These are phyloP conservation scores for Pristionchus fissidentatus DNA, from an alignment of 2,888 invertebrate species.

Conservation along the genomic window DNA sequence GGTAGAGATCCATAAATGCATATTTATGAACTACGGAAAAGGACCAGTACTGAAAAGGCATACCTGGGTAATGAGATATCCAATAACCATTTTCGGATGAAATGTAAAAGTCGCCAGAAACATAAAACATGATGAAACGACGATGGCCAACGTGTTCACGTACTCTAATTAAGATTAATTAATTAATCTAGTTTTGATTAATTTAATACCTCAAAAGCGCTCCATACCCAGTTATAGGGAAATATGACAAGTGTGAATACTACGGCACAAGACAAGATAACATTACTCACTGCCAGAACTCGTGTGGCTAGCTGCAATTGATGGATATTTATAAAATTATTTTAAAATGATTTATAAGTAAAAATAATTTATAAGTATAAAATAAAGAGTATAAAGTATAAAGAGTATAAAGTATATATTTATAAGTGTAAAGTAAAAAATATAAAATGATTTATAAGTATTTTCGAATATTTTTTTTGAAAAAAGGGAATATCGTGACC, in stretches of 20 bases:
- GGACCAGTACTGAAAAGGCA: background rate
- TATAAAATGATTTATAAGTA: too few species aligned
- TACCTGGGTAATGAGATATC: constrained; percentile 1
- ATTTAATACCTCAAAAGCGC: background rate
- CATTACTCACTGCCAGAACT: background rate
- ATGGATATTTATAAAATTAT: background rate
- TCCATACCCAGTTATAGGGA: background rate
- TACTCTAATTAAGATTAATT: constrained; percentile 16
- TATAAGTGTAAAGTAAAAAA: too few species aligned
- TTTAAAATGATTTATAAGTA: too few species aligned
- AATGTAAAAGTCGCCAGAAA: constrained; percentile 9
- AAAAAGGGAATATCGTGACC: background rate
- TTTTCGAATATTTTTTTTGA: too few species aligned
- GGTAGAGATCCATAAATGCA: too few species aligned
- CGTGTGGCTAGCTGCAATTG: background rate
- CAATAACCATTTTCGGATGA: background rate
- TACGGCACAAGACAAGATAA: background rate
- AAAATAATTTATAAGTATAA: too few species aligned
- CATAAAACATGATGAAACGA: background rate
- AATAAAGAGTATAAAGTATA: too few species aligned
- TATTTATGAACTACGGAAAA: too few species aligned
- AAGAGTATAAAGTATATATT: too few species aligned
- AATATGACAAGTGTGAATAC: background rate
- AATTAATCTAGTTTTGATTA: background rate
- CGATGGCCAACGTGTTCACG: background rate